Evolutionary conservation across 1,140 invertebrate genomes (phyloP).

Genomic region (Acromyrmex heyeri): DNA sequence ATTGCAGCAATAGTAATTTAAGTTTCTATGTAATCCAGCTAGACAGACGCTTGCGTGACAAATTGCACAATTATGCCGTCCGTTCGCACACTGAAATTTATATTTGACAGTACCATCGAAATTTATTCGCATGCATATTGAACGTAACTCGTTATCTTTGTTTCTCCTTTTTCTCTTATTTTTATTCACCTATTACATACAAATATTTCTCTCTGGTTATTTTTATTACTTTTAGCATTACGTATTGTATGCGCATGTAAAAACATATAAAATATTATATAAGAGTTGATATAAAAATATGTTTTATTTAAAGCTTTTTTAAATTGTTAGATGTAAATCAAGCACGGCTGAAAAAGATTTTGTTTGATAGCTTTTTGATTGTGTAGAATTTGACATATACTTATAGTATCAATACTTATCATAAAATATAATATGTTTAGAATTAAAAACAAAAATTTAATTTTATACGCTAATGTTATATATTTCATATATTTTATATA

Average conservation of each 20-base stretch:
- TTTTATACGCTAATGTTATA: not conserved
- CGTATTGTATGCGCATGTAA: not conserved
- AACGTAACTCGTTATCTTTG: conserved; percentile 47
- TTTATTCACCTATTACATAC: conserved; percentile 46
- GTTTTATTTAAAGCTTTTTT: not conserved
- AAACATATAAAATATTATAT: not conserved
- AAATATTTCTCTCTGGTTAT: conserved; percentile 18
- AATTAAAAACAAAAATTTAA: not conserved
- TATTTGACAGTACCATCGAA: conserved; percentile 67
- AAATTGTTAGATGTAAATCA: not conserved
- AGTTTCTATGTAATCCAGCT: conserved; percentile 27
- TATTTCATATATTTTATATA: not conserved
- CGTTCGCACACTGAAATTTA: conserved; percentile 64
- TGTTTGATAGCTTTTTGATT: not conserved
- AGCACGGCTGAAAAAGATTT: not conserved
- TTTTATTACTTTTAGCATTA: conserved; percentile 7
- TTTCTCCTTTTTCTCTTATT: conserved; percentile 57
- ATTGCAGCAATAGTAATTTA: conserved; percentile 49
- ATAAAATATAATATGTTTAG: not conserved
- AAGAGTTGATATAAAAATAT: not conserved
- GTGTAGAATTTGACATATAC: not conserved
- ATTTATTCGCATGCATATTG: conserved; percentile 61
- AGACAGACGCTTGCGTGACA: conserved; percentile 44
- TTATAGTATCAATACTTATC: not conserved
- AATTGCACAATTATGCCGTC: conserved; percentile 33